phyloP scores from a whole-genome alignment of 2,113 vertebrate genomes.

The Neogobius melanostomus region DNA sequence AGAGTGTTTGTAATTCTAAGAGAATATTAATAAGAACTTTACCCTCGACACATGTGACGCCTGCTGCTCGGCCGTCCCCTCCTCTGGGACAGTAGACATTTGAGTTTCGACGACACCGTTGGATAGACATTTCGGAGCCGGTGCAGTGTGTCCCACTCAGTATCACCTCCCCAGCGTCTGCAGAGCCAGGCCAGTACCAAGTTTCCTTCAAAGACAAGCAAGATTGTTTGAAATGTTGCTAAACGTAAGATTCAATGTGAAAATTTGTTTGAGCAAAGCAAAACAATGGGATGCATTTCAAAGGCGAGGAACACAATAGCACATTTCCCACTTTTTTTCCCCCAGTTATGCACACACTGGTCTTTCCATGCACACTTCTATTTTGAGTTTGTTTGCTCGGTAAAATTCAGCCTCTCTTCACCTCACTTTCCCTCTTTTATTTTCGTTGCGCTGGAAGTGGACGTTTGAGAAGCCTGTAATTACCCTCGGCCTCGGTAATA shows the following conservation, averaged over 20 bases:
- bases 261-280: conserved; percentile 10
- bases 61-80: conserved; percentile 79
- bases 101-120: conserved; percentile 85
- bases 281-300: conserved; percentile 20
- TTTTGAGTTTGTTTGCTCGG: conserved; percentile 78
- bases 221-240: conserved; percentile 6
- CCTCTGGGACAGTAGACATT: conserved; percentile 86
- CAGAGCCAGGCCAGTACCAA: conserved; percentile 89
- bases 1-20: background rate
- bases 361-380: conserved; percentile 68
- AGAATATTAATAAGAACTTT: conserved; percentile 65
- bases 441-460: conserved; percentile 70
- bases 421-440: conserved; percentile 73
- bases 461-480: conserved; percentile 76
- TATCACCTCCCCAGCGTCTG: conserved; percentile 76
- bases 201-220: conserved; percentile 80
- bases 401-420: conserved; percentile 59
- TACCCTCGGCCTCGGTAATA: conserved; percentile 76
- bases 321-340: conserved; percentile 61
- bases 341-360: conserved; percentile 34
- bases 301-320: conserved; percentile 57
- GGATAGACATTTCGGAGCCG: conserved; percentile 85
- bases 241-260: background rate
- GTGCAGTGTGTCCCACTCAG: conserved; percentile 85
- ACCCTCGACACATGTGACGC: conserved; percentile 87